Percentiles rank a stretch among this genome's conserved stretches.
Evolutionary conservation across 92 coral and sea anemone genomes (phyloP).

Genomic region (Plumapathes pennacea): DNA sequence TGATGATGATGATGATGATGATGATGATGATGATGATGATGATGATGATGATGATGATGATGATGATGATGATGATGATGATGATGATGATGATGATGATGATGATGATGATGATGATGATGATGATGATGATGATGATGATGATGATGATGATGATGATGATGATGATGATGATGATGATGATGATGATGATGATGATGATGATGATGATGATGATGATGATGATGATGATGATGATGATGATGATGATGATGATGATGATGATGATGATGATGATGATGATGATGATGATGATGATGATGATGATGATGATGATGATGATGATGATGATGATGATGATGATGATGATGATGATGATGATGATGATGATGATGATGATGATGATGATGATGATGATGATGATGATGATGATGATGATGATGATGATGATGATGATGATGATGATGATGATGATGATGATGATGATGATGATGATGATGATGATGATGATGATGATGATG

Average conservation of each 20-base stretch:
- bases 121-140: neutral
- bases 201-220: conserved; percentile 1
- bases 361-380: neutral
- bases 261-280: no score
- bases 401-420: neutral
- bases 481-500: neutral
- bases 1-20: no score
- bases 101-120: neutral
- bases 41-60: neutral
- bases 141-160: neutral
- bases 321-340: no score
- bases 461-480: neutral
- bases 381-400: neutral
- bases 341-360: conserved; percentile 3
- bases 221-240: conserved; percentile 1
- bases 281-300: no score
- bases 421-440: neutral
- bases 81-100: conserved; percentile 1
- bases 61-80: neutral
- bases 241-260: conserved; percentile 1
- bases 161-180: neutral
- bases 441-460: neutral
- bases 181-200: neutral
- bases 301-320: no score
- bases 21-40: neutral